These are phyloP conservation scores for Scaptomyza montana DNA, from an alignment of 1,140 invertebrate genomes.

Conservation along the genomic window DNA sequence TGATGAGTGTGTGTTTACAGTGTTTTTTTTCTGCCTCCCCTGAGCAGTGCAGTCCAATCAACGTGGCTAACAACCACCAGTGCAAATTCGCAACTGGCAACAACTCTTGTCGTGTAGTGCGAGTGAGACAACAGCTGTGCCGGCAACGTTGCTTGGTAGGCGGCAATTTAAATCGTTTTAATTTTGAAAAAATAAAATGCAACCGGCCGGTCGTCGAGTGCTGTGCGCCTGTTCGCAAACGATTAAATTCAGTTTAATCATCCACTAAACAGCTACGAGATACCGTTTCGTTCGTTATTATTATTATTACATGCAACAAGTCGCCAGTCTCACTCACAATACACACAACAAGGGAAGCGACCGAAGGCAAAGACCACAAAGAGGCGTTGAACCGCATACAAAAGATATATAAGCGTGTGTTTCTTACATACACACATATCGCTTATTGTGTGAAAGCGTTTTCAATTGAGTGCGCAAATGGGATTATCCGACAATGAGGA, in stretches of 20 bases:
- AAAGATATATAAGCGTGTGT: slow-evolving; percentile 11
- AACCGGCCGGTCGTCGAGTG: slow-evolving; percentile 29
- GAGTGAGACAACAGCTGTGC: slow-evolving; percentile 52
- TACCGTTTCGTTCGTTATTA: slow-evolving; percentile 82
- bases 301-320: slow-evolving; percentile 81
- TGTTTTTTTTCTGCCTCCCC: not conserved
- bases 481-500: slow-evolving; percentile 66
- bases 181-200: slow-evolving; percentile 58
- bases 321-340: slow-evolving; percentile 28
- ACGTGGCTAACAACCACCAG: slow-evolving; percentile 5
- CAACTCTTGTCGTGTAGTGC: slow-evolving; percentile 18
- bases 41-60: not conserved
- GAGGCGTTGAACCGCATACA: not conserved
- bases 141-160: slow-evolving; percentile 25
- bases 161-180: slow-evolving; percentile 77
- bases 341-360: slow-evolving; percentile 18
- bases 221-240: slow-evolving; percentile 83
- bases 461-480: slow-evolving; percentile 60
- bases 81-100: slow-evolving; percentile 52
- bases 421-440: slow-evolving; percentile 1
- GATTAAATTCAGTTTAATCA: slow-evolving; percentile 84
- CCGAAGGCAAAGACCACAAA: slow-evolving; percentile 32
- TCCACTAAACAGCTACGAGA: slow-evolving; percentile 83
- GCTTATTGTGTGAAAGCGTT: slow-evolving; percentile 29
- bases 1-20: not conserved